These are phyloP conservation scores for Coluber constrictor DNA, from an alignment of 2,797 vertebrate genomes.

Conservation along the genomic window DNA sequence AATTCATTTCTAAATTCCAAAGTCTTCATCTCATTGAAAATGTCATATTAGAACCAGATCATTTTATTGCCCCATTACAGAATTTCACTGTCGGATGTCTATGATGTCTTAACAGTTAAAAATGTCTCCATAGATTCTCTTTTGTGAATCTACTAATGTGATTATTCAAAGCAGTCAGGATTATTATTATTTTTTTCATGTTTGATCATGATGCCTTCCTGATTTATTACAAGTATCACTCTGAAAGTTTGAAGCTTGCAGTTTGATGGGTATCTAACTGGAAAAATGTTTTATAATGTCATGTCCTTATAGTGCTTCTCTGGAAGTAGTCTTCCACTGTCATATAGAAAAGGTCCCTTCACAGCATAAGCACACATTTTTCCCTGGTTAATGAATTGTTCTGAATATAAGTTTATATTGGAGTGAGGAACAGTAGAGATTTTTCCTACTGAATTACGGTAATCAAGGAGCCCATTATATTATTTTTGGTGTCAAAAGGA, in stretches of 20 bases:
- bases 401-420: background rate
- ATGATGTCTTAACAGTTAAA: background rate
- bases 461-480: conserved; percentile 23
- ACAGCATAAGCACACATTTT: background rate
- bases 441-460: conserved; percentile 2
- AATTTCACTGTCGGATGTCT: background rate
- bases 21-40: background rate
- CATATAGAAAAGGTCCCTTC: background rate
- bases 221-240: background rate
- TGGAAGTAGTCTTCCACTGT: background rate
- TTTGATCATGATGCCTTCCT: background rate
- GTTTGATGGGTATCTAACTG: background rate
- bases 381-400: background rate
- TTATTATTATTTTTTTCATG: background rate
- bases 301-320: background rate
- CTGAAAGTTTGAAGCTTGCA: background rate
- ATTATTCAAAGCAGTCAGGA: conserved; percentile 1
- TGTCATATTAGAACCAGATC: background rate
- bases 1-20: background rate
- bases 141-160: background rate
- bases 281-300: background rate
- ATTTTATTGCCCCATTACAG: conserved; percentile 5
- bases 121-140: background rate
- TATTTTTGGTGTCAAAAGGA: conserved; percentile 29
- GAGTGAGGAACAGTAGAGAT: background rate